These are phyloP conservation scores for Dryococelus australis DNA, from an alignment of 2,888 invertebrate genomes.

Conservation along the genomic window DNA sequence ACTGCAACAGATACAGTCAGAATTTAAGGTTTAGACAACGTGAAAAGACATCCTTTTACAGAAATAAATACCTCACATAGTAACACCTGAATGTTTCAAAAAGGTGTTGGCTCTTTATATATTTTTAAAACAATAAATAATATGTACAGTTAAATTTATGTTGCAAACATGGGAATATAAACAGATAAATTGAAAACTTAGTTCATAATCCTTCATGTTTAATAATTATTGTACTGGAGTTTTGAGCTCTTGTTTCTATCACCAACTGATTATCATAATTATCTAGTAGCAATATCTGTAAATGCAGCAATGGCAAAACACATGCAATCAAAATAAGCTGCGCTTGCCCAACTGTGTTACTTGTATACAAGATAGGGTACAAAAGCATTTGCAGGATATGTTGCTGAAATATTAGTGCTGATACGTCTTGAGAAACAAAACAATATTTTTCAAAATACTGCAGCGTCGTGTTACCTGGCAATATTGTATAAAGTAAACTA, in stretches of 20 bases:
- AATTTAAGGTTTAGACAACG: no score
- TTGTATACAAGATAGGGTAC: neutral
- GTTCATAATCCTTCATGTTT: no score
- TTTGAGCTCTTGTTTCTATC: neutral
- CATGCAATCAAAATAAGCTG: constrained; percentile 4
- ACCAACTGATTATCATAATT: neutral
- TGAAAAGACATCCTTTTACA: no score
- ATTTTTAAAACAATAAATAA: no score
- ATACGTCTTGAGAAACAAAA: neutral
- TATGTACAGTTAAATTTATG: no score
- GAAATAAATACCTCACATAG: no score
- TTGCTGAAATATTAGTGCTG: neutral
- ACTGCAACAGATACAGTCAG: no score
- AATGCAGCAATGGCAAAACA: neutral
- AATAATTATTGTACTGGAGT: no score
- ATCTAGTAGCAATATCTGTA: neutral
- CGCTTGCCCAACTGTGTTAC: neutral
- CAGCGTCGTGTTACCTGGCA: neutral
- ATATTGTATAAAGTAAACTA: neutral
- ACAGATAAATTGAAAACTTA: no score
- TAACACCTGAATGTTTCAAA: no score
- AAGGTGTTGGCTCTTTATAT: no score
- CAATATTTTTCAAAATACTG: neutral
- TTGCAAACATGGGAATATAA: no score
- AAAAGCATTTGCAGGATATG: neutral